A percentile compares a stretch with the other conserved stretches of the same genome.
Conservation (phyloP, 2,888 invertebrate species). For the Ophion slaviceki region DNA sequence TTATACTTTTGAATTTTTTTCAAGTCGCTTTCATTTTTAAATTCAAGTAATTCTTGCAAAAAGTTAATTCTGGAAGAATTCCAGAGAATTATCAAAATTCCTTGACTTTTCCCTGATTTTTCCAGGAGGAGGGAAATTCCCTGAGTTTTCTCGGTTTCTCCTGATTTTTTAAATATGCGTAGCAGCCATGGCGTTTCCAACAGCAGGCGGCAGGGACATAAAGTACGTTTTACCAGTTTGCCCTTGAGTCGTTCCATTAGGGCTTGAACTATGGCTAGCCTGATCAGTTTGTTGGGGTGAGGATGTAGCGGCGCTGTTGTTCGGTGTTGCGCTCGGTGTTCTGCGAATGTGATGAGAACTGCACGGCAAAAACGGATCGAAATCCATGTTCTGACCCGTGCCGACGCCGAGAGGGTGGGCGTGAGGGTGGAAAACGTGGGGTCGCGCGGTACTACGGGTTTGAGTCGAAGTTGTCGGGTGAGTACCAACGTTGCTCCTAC, state of each 20-base stretch:
- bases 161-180: too few relatives aligned
- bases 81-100: too few relatives aligned
- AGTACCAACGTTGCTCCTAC: slow-evolving; percentile 87
- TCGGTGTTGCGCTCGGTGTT: slow-evolving; percentile 67
- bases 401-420: slow-evolving; percentile 84
- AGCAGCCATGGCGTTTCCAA: not conserved
- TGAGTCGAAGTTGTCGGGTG: slow-evolving; percentile 90
- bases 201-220: too few relatives aligned
- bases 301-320: slow-evolving; percentile 68
- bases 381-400: slow-evolving; percentile 80
- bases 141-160: too few relatives aligned
- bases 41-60: too few relatives aligned
- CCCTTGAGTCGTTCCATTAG: slow-evolving; percentile 71
- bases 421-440: slow-evolving; percentile 87
- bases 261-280: slow-evolving; percentile 84
- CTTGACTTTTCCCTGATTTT: too few relatives aligned
- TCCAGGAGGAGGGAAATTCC: too few relatives aligned
- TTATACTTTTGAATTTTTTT: too few relatives aligned
- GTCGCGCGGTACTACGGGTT: slow-evolving; percentile 88
- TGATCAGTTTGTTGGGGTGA: slow-evolving; percentile 74
- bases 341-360: slow-evolving; percentile 88
- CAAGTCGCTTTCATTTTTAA: too few relatives aligned
- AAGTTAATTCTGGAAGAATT: too few relatives aligned
- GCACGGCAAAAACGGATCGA: slow-evolving; percentile 89
- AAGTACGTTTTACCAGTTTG: slow-evolving; percentile 70